Conservation (phyloP, 1,140 invertebrate genomes). For the Drepana arcuata region DNA sequence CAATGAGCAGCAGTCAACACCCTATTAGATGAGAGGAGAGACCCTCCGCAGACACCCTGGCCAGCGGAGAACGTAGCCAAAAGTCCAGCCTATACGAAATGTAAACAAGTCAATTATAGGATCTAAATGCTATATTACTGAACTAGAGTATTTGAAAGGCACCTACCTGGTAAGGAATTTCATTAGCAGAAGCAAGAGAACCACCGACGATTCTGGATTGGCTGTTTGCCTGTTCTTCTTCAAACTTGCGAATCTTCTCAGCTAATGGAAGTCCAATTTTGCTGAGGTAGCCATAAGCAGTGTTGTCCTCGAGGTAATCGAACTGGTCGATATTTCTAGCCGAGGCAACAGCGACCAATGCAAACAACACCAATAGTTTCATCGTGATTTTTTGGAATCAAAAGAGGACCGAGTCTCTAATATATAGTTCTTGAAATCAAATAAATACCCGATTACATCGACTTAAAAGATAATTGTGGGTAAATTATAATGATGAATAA, state of each 20-base stretch:
- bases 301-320: constrained; percentile 6
- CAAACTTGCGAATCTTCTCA: constrained; percentile 7
- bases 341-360: constrained; percentile 2
- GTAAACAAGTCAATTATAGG: neutral
- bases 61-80: constrained; percentile 1
- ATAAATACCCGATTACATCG: too few species aligned
- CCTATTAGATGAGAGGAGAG: constrained; percentile 15
- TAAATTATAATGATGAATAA: too few species aligned
- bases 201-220: constrained; percentile 2
- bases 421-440: too few species aligned
- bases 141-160: neutral
- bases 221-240: constrained; percentile 8
- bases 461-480: too few species aligned
- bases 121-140: neutral
- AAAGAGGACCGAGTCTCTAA: too few species aligned
- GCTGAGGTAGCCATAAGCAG: constrained; percentile 4
- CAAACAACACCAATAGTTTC: constrained; percentile 1
- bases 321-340: constrained; percentile 1
- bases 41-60: constrained; percentile 25
- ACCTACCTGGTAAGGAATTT: constrained; percentile 8
- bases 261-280: constrained; percentile 6
- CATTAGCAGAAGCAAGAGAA: neutral
- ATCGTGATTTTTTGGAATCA: constrained; percentile 2
- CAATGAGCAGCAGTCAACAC: constrained; percentile 39
- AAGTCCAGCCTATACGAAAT: neutral